Evolutionary conservation across 2,113 vertebrate species (phyloP), one percentile per base, ranked within the genome.

Genomic region (Corythoichthys haematopterus): DNA sequence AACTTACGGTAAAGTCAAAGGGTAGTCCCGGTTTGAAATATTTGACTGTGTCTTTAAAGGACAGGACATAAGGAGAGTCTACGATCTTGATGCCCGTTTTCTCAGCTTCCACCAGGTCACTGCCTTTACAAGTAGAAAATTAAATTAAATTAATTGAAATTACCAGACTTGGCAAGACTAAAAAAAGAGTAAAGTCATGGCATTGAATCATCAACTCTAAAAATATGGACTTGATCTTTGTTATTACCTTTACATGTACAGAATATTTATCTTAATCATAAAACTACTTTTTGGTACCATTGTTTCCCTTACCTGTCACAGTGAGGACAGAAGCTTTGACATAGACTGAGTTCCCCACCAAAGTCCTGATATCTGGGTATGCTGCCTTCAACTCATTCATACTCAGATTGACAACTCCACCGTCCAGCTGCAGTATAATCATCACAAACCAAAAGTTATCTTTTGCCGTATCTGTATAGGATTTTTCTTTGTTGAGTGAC

Each of bases 21-120:
- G 96, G 94, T 81, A 95, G 85, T 58, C 92, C 93, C 0, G 95
- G 93, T 66, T 97, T 97, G 91, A 93, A 98, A 89, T 86, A 95
- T 77, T 87, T 91, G 48, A 93, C 84, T 0, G 87, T 91, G 83
- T 81, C 92, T 55, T 85, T 94, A 87, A 98, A 95, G 78, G 90
- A 90, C n/a, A 98, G 60, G 66, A 90, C 74, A 43, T 93, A 98
- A 0, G 94, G 94, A 13, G 94, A 94, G 1, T 83, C 86, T 11
- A 96, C 94, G 0, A 98, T 93, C 58, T 43, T 90, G 76, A 98
- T 96, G 56, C 86, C 93, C 0, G 55, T 61, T 43, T 72, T 88
- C 72, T 94, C 92, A 0, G 91, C 90, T 72, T 95, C 94, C 28
- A 97, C 96, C 81, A 97, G 91, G 84, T 98, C 96, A 10, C 94